A percentile compares a stretch with the other conserved stretches of the same genome.
phyloP scores from a whole-genome alignment of 2,888 invertebrate genomes.

The Mesochorus sp. region DNA sequence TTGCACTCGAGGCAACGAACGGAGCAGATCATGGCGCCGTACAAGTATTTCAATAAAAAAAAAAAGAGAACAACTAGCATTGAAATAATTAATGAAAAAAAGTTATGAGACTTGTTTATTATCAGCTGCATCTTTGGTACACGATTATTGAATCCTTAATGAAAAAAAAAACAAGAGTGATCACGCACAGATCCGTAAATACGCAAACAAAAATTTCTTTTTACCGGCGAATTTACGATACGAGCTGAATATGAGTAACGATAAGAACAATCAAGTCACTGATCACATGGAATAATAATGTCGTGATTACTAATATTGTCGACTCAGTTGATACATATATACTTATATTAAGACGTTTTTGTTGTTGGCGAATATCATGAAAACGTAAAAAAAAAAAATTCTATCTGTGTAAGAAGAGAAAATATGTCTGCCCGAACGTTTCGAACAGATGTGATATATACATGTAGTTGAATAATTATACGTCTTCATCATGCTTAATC shows the following conservation, averaged over 20 bases:
- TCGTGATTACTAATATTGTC: constrained; percentile 35
- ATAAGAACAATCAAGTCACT: constrained; percentile 8
- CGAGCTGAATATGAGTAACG: constrained; percentile 11
- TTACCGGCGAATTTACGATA: constrained; percentile 22
- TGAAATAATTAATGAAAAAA: not conserved
- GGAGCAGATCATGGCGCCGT: constrained; percentile 34
- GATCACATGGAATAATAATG: constrained; percentile 37
- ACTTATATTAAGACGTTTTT: not conserved
- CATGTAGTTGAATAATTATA: constrained; percentile 55
- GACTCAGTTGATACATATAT: constrained; percentile 18
- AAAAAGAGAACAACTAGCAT: constrained; percentile 7
- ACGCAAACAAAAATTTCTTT: no score
- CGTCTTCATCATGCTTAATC: constrained; percentile 68
- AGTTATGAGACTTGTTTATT: constrained; percentile 1
- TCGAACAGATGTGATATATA: constrained; percentile 55
- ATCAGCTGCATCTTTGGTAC: not conserved
- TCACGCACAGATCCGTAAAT: constrained; percentile 12
- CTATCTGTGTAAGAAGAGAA: constrained; percentile 14
- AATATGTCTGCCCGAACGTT: constrained; percentile 31
- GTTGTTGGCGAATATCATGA: constrained; percentile 35
- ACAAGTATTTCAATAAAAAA: constrained; percentile 44
- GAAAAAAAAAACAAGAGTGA: constrained; percentile 21
- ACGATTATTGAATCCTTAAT: constrained; percentile 2
- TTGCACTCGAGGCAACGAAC: constrained; percentile 45
- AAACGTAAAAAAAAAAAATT: constrained; percentile 29